Base-by-base conservation (phyloP, 2,113 vertebrate species). In the Xenopus tropicalis region DNA sequence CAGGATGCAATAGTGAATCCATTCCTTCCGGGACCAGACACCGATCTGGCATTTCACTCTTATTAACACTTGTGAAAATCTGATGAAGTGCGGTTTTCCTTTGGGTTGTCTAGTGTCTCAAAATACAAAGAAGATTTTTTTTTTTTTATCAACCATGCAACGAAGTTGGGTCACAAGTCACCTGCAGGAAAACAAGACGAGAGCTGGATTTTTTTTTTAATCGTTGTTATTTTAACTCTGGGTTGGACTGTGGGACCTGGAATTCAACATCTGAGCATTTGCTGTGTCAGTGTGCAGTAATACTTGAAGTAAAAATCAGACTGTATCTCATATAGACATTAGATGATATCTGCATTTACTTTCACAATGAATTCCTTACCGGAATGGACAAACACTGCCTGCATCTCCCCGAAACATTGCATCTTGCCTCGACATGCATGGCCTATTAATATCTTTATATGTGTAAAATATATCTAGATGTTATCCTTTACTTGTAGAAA, bases 1-100 rank as follows among this genome's bases (percentile, higher is more conserved):
- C 58, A 69, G 73, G 73, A 76, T 76, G 73, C 73, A 76, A 63
- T 62, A 76, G 73, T 76, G 66, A 69, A 62, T 69, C 72, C 81
- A 63, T 61, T 70, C 61, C 80, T 71, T 46, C n/a, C 58, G 21
- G 64, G 77, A 69, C 62, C 71, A 61, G 25, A 37, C 78, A 67
- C 79, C 23, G 73, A 69, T 71, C 68, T 72, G 12, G 19, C 42
- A 71, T 71, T 75, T 29, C 37, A 44, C 68, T 62, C 21, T 66
- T 23, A 56, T 44, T 54, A 56, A 58, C 62, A 29, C 46, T 62
- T 75, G 57, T 29, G 56, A 61, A 74, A 69, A 37, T 56, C 37
- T 74, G 65, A 69, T 74, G 23, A 74, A 65, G 54, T 61, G 25
- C 20, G 44, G 20, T 61, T 74, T 61, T 59, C 58, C 54, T 63